Evolutionary conservation across 92 coral and sea anemone species (phyloP).

Genomic region (Desmophyllum pertusum): DNA sequence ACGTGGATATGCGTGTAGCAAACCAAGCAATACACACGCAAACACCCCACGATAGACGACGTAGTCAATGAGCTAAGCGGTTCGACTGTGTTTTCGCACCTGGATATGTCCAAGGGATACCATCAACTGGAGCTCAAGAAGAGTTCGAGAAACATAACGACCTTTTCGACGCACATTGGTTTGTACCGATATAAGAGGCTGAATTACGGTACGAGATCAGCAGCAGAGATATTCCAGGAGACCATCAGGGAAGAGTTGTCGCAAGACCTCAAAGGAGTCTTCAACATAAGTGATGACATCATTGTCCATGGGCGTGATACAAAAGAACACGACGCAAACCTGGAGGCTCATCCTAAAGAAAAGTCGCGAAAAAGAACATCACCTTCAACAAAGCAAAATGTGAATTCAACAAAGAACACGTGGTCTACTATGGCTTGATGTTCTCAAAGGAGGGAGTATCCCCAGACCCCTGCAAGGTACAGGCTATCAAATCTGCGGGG

Average conservation of each 20-base stretch:
- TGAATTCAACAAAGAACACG: too few species aligned
- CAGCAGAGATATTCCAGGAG: slow-evolving; percentile 42
- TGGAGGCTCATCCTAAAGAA: too few species aligned
- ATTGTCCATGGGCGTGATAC: slow-evolving; percentile 41
- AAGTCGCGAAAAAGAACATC: too few species aligned
- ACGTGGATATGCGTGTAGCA: slow-evolving; percentile 51
- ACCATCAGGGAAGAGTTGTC: slow-evolving; percentile 22
- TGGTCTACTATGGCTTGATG: slow-evolving; percentile 42
- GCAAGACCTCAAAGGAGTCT: slow-evolving; percentile 30
- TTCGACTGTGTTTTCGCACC: slow-evolving; percentile 22
- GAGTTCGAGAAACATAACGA: too few species aligned
- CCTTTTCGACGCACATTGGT: too few species aligned
- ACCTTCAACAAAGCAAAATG: too few species aligned
- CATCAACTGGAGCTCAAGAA: slow-evolving; percentile 51
- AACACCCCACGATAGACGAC: slow-evolving; percentile 46
- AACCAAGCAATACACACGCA: slow-evolving; percentile 37
- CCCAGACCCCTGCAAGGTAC: slow-evolving; percentile 16
- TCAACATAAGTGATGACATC: slow-evolving; percentile 55
- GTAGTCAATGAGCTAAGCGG: slow-evolving; percentile 46
- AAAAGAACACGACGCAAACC: too few species aligned
- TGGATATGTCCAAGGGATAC: slow-evolving; percentile 47
- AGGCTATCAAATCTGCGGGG: slow-evolving; percentile 9
- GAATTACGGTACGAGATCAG: too few species aligned
- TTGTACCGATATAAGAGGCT: too few species aligned
- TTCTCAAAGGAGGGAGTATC: slow-evolving; percentile 27